These are phyloP conservation scores for Piaya cayana DNA, from an alignment of 2,113 vertebrate species.

Conservation along the genomic window DNA sequence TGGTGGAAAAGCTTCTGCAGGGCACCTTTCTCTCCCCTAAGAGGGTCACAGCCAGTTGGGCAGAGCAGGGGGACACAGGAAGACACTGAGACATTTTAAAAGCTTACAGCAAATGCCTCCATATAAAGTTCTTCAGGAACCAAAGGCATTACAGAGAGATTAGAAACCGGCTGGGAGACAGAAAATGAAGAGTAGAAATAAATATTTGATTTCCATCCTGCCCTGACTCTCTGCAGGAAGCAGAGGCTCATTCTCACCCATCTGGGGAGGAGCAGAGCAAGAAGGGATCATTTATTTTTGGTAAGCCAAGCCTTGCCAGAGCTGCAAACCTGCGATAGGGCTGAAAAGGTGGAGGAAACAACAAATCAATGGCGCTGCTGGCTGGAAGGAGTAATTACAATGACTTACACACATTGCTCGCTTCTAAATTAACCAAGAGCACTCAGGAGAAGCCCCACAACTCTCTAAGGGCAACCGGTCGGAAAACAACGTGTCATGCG, in stretches of 20 bases:
- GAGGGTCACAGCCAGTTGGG: not conserved
- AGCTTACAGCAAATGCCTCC: not conserved
- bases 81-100: not conserved
- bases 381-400: conserved; percentile 32
- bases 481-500: not conserved
- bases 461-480: not conserved
- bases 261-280: not conserved
- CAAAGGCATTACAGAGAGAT: not conserved
- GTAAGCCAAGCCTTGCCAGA: not conserved
- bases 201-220: conserved; percentile 64
- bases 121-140: not conserved
- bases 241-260: not conserved
- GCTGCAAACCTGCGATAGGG: not conserved
- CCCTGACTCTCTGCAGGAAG: not conserved
- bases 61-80: not conserved
- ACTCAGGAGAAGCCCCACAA: not conserved
- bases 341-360: conserved; percentile 1
- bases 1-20: fast-evolving
- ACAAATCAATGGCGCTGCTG: not conserved
- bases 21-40: fast-evolving
- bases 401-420: not conserved
- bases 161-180: not conserved
- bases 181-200: conserved; percentile 34
- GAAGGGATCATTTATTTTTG: not conserved
- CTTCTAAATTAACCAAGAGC: conserved; percentile 39